Evolutionary conservation across 2,888 invertebrate genomes (phyloP), one percentile per base, ranked within the genome.

Genomic region (Teleogryllus oceanicus): DNA sequence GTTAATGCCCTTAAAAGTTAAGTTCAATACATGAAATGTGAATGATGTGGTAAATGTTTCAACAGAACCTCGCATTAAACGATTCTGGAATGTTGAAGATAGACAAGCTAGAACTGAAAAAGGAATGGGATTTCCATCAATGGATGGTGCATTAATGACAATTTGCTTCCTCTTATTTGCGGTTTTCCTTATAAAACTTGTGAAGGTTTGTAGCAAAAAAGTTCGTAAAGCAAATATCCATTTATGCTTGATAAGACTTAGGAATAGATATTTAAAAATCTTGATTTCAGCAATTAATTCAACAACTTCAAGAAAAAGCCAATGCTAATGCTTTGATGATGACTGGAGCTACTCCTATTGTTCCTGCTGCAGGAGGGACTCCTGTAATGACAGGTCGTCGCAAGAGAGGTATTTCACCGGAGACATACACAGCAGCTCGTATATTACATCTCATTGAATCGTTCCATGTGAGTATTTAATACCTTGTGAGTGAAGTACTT

Each of bases 151-250:
- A 0, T 88, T 96, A 78, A 92, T 95, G 91, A 93, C 94, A 74
- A 94, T 96, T 83, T 94, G 94, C 37, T 95, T 95, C 86, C 89
- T 96, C 13, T 94, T 95, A 0, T 95, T 95, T 86, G 94, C 95
- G 0, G 94, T 95, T 11, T 95, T 94, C 85, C 90, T 95, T 80
- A 93, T 96, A 78, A 94, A 95, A 88, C 88, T 95, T 62, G 93
- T 95, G 62, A 89, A 94, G 90, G 95, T 95, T 89, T 89, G 89
- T 87, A 20, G 37, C 21, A 37, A 37, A 37, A 37, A 37, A 8
- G 37, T 37, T 37, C 5, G 0, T 8, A 37, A 8, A 37, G 37
- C 8, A 37, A 37, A 37, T 37, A 37, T 37, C 5, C 37, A 37
- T 37, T 37, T 37, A 37, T 5, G 37, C 5, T 37, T 37, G 37